These are phyloP conservation scores for Eurystomus gularis DNA, from an alignment of 2,113 vertebrate species.

Conservation along the genomic window DNA sequence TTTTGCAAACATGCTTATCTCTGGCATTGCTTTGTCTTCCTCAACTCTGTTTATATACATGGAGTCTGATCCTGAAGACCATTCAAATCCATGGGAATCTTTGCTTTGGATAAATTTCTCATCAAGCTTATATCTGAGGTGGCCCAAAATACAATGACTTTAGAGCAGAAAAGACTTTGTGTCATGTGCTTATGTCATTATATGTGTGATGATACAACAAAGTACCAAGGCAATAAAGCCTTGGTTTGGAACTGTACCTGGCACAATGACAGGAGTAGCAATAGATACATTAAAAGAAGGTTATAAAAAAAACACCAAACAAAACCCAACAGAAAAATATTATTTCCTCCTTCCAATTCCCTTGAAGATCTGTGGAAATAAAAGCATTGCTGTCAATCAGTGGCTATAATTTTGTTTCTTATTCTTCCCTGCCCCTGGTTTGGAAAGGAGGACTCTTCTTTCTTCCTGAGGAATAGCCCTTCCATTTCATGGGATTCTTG, in stretches of 20 bases:
- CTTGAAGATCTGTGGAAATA: not conserved
- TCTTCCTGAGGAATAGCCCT: not conserved
- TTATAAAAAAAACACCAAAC: not conserved
- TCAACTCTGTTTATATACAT: not conserved
- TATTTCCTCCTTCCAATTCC: not conserved
- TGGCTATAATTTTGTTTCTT: not conserved
- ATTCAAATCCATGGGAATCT: not conserved
- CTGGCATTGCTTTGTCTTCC: not conserved
- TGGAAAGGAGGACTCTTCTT: not conserved
- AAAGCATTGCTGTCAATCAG: not conserved
- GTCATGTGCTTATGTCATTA: not conserved
- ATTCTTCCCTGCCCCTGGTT: not conserved
- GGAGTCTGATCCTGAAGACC: not conserved
- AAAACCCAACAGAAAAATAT: not conserved
- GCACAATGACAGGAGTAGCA: not conserved
- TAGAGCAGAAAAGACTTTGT: not conserved
- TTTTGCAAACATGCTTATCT: not conserved
- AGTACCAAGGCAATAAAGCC: not conserved
- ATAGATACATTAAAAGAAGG: not conserved
- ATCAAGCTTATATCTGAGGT: not conserved
- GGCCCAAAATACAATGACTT: not conserved
- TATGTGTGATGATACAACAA: not conserved
- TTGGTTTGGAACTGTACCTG: not conserved
- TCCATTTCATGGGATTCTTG: not conserved
- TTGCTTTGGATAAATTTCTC: not conserved